A percentile compares a stretch with the other conserved stretches of the same genome.
These are phyloP conservation scores for Pampus argenteus DNA, from an alignment of 2,797 vertebrate species.

Conservation along the genomic window DNA sequence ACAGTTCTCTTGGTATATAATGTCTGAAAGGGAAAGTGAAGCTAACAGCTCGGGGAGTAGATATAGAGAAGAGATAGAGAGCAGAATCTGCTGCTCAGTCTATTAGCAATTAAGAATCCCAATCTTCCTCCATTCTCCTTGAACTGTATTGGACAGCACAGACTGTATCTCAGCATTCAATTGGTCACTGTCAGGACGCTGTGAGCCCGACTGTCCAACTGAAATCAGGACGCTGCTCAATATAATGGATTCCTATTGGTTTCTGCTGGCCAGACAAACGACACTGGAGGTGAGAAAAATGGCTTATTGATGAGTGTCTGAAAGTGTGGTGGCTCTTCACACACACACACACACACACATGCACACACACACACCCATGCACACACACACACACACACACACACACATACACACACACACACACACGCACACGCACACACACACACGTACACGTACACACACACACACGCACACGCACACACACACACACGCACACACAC, in stretches of 20 bases:
- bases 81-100: slow-evolving; percentile 35
- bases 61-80: slow-evolving; percentile 5
- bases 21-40: background rate
- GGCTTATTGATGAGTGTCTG: slow-evolving; percentile 69
- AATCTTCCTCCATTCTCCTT: slow-evolving; percentile 58
- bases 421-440: background rate
- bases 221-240: slow-evolving; percentile 59
- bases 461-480: background rate
- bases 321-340: slow-evolving; percentile 7
- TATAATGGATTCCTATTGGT: slow-evolving; percentile 74
- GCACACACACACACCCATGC: no score
- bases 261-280: slow-evolving; percentile 62
- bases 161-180: slow-evolving; percentile 64
- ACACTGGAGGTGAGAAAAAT: slow-evolving; percentile 61
- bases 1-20: no score
- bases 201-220: slow-evolving; percentile 56
- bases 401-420: background rate
- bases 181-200: slow-evolving; percentile 71
- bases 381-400: background rate
- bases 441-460: background rate
- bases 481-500: no score
- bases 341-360: background rate
- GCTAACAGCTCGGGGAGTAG: background rate
- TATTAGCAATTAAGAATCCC: slow-evolving; percentile 53
- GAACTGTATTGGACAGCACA: slow-evolving; percentile 66